Evolutionary conservation across 2,888 invertebrate genomes (phyloP).

Genomic region (Adela reaumurella): DNA sequence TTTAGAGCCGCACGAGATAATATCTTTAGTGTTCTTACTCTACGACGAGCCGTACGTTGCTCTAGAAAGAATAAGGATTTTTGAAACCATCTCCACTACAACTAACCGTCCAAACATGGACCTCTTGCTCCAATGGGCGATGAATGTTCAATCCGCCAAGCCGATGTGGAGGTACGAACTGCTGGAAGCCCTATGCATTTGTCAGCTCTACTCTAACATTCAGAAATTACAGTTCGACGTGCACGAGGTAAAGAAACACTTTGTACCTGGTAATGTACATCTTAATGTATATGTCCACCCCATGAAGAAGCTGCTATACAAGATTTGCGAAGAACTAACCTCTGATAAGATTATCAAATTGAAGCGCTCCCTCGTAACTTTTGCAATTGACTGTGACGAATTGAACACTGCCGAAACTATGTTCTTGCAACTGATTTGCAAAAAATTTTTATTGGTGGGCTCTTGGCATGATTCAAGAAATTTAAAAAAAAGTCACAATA

Average conservation of each 20-base stretch:
- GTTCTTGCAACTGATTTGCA: constrained; percentile 24
- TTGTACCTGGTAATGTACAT: constrained; percentile 23
- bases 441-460: constrained; percentile 2
- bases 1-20: constrained; percentile 31
- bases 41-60: constrained; percentile 42
- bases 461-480: neutral
- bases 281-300: constrained; percentile 27
- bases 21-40: constrained; percentile 38
- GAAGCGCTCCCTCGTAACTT: constrained; percentile 28
- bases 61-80: constrained; percentile 31
- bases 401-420: constrained; percentile 34
- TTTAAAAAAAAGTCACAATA: neutral
- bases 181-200: constrained; percentile 37
- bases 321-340: constrained; percentile 34
- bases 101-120: constrained; percentile 23
- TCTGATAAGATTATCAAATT: constrained; percentile 24
- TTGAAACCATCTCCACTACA: constrained; percentile 30
- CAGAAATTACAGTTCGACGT: constrained; percentile 35
- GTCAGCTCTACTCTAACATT: constrained; percentile 31
- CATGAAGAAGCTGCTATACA: constrained; percentile 34
- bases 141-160: constrained; percentile 22
- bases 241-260: constrained; percentile 22
- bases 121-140: constrained; percentile 37
- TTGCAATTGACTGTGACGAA: constrained; percentile 25
- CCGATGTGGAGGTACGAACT: constrained; percentile 37